Base-by-base conservation (phyloP, 2,888 invertebrate genomes). In the Hirudinaria manillensis region DNA sequence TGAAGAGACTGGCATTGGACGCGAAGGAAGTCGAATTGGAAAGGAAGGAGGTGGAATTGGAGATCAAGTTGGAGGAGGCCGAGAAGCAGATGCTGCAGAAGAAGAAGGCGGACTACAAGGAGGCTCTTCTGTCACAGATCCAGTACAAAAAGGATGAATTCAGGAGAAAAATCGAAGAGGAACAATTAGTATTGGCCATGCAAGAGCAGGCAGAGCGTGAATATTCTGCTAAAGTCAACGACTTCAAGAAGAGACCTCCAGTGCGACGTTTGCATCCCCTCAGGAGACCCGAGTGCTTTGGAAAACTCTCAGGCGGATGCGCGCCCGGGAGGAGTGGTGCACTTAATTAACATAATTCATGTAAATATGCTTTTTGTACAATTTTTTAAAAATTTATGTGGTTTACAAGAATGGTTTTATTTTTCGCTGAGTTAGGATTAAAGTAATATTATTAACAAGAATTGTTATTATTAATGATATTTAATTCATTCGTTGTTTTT, bases 201-300 rank as follows among this genome's bases (percentile, higher is more conserved):
- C 81, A 81, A 36, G 80, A 82, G 79, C 83, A 83, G 76, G 83
- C 84, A 0, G 84, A 84, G 77, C 70, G 73, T n/a, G 84, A 84
- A 75, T 84, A 82, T 78, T 82, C 82, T 74, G 76, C 79, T 19
- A 81, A 82, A 61, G 80, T 84, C 19, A 81, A 82, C 74, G 80
- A 81, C 6, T 81, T 81, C 24, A 79, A 83, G 32, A 81, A 81
- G 72, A 82, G 81, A 56, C 81, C 83, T 2, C 78, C 80, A 24
- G 79, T 81, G 71, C 82, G 82, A 10, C 82, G 81, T 75, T 77
- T 83, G 72, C 85, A 84, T 77, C 84, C 84, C 4, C 81, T 84
- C 81, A 80, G 84, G 38, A 55, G 76, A 24, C 61, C 36, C 7
- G 55, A 36, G 56, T 56, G 45, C 36, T 61, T 75, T 61, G 21